A percentile compares a stretch with the other conserved stretches of the same genome.
Evolutionary conservation across 1,140 invertebrate genomes (phyloP).

Genomic region (Coenobita brevimanus): DNA sequence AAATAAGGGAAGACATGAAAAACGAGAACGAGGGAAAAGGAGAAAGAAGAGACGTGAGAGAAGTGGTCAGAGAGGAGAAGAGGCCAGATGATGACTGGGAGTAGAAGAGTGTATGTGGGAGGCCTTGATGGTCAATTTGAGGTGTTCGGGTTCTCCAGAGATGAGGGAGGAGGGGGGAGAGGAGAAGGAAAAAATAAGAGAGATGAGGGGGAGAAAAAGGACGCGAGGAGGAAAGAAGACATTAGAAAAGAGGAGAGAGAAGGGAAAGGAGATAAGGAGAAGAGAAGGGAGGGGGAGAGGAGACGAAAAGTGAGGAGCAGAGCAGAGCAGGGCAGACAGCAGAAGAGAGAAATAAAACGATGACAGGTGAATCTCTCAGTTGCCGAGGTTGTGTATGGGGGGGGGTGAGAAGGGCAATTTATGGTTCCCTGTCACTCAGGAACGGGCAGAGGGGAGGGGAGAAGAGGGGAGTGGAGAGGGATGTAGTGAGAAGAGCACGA

Average conservation of each 20-base stretch:
- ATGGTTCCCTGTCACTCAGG: not conserved
- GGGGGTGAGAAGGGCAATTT: not conserved
- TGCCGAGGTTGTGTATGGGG: not conserved
- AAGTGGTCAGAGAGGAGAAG: not conserved
- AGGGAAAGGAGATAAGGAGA: not conserved
- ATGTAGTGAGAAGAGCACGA: not conserved
- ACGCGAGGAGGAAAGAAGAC: not conserved
- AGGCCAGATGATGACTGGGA: too few species aligned
- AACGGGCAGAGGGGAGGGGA: too few species aligned
- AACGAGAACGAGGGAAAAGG: too few species aligned
- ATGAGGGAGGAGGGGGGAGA: not conserved
- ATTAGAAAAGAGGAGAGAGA: not conserved
- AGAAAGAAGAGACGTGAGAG: not conserved
- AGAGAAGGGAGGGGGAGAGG: not conserved
- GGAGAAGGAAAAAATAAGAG: not conserved
- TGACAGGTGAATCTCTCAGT: not conserved
- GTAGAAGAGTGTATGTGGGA: too few species aligned
- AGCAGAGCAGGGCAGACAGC: not conserved
- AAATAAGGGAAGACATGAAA: too few species aligned
- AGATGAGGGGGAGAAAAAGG: not conserved
- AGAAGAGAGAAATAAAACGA: not conserved
- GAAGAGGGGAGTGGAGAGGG: not conserved
- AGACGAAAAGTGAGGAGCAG: not conserved
- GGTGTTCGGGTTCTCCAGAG: too few species aligned
- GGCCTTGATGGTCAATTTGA: too few species aligned